Evolutionary conservation across 1,140 invertebrate species (phyloP), one percentile per base, ranked within the genome.

Genomic region (Cylas formicarius): DNA sequence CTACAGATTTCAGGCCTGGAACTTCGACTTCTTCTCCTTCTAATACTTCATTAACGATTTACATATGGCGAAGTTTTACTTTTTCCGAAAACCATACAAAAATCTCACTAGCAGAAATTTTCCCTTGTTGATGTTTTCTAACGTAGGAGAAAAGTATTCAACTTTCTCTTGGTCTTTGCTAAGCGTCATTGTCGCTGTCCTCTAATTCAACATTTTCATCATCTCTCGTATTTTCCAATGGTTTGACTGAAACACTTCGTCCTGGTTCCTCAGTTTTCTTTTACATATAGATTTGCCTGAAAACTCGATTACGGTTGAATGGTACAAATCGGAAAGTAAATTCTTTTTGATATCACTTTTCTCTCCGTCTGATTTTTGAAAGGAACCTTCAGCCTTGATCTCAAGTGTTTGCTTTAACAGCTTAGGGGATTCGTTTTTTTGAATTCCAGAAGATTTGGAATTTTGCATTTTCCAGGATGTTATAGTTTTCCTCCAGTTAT

Each of bases 401-500:
- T 39, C 6, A 39, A 39, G 36, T 24, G 36, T 11, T 11, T 31
- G 29, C 29, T 31, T 31, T 16, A 31, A 31, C 29, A 31, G 29
- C 5, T 31, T 31, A 31, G 19, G 36, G 13, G 27, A 31, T 8
- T 29, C 19, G 13, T 29, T 19, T 39, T 39, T 39, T 8, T 11
- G 21, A 39, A 13, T 39, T 21, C 20, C 36, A 39, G 36, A 39
- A 14, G 36, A 24, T 39, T 39, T 31, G 36, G 36, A 39, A 29
- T 39, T 39, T 39, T 24, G 13, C n/a, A 29, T 24, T 36, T 36
- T 39, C 21, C 11, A 29, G 10, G 36, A 24, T 29, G 3, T 11
- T 24, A 39, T 39, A 39, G 7, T 16, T 16, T 32, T 32, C 7
- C 11, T n/a, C n/a, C 13, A 32, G 13, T 7, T 11, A 32, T 5